These are phyloP conservation scores for Rosalia funebris DNA, from an alignment of 2,888 invertebrate species.

Conservation along the genomic window DNA sequence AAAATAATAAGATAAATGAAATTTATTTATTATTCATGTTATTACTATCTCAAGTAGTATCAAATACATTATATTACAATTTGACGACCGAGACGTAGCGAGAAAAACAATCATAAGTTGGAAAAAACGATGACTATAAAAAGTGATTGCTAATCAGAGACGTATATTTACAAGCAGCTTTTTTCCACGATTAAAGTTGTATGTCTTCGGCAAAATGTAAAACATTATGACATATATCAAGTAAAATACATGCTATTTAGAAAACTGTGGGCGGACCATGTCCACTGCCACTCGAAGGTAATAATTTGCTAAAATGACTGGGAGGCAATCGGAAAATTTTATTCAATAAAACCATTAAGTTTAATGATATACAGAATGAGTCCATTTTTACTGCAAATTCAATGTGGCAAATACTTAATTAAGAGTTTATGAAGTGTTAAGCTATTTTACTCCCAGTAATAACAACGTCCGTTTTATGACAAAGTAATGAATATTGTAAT, in stretches of 20 bases:
- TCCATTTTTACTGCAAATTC: conserved; percentile 6
- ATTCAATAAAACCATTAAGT: conserved; percentile 38
- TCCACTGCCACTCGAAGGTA: conserved; percentile 35
- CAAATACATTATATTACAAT: too few species aligned
- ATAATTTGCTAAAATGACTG: conserved; percentile 43
- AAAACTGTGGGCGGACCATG: conserved; percentile 43
- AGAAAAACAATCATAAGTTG: too few species aligned
- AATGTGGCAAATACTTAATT: conserved; percentile 16
- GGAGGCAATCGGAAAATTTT: conserved; percentile 40
- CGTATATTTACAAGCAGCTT: conserved; percentile 15
- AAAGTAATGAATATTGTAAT: conserved; percentile 11
- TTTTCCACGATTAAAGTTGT: conserved; percentile 34
- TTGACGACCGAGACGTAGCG: too few species aligned
- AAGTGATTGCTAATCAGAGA: too few species aligned
- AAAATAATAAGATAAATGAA: too few species aligned
- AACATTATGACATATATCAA: conserved; percentile 47
- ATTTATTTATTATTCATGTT: too few species aligned
- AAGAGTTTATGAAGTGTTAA: conserved; percentile 18
- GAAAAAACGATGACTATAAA: too few species aligned
- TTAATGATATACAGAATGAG: conserved; percentile 14
- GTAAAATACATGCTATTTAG: conserved; percentile 47
- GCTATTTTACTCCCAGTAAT: conserved; percentile 6
- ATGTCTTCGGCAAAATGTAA: conserved; percentile 36
- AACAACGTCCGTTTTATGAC: conserved; percentile 3
- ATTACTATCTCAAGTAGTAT: too few species aligned